Conservation (phyloP, 2,888 invertebrate species). For the Tetrapedia diversipes region DNA sequence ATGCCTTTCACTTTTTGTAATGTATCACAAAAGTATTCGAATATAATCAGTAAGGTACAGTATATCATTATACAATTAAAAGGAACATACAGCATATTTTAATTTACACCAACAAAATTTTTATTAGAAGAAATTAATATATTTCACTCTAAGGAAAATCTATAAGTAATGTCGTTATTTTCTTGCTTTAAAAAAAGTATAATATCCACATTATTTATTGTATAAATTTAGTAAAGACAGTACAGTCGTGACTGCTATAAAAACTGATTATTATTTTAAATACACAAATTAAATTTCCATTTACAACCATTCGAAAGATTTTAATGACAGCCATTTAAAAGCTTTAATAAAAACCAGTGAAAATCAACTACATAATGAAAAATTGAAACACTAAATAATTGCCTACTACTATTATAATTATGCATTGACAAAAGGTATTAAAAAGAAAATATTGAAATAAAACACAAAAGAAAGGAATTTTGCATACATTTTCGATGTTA, state of each 20-base stretch:
- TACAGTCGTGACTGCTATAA: background rate
- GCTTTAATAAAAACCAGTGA: background rate
- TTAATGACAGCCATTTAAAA: background rate
- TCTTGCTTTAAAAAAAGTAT: background rate
- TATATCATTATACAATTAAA: too few relatives aligned
- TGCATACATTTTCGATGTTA: background rate
- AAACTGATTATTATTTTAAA: too few relatives aligned
- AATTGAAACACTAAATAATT: background rate
- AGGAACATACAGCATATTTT: background rate
- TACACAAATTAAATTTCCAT: too few relatives aligned
- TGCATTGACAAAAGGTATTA: background rate
- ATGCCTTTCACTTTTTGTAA: background rate
- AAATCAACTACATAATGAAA: background rate
- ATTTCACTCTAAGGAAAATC: too few relatives aligned
- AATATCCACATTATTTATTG: background rate
- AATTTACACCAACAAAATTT: background rate
- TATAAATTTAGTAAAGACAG: background rate
- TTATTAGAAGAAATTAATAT: too few relatives aligned
- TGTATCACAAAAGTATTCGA: background rate
- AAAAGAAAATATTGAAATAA: background rate
- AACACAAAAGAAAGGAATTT: background rate
- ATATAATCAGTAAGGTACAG: too few relatives aligned
- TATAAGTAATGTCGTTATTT: constrained; percentile 26
- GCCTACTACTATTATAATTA: background rate
- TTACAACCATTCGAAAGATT: background rate